Evolutionary conservation across 2,113 vertebrate genomes (phyloP).

Genomic region (Phrynosoma platyrhinos): DNA sequence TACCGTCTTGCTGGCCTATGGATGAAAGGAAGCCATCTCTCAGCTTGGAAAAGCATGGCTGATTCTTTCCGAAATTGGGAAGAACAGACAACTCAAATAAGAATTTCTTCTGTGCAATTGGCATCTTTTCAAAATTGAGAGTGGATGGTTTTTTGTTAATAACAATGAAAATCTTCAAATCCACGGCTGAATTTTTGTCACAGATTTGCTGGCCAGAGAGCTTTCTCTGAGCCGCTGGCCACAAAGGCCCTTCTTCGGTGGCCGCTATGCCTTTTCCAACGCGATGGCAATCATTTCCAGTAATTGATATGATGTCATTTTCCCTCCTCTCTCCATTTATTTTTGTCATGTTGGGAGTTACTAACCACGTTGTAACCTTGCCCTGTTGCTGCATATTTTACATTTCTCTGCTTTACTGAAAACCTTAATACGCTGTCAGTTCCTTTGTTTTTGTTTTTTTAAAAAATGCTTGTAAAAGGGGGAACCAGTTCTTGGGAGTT

Average conservation of each 20-base stretch:
- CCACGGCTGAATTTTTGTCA: slow-evolving; percentile 67
- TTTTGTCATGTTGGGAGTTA: slow-evolving; percentile 89
- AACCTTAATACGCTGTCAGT: slow-evolving; percentile 82
- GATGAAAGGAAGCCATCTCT: slow-evolving; percentile 87
- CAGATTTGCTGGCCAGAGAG: slow-evolving; percentile 64
- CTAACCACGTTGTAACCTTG: slow-evolving; percentile 89
- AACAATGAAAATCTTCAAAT: slow-evolving; percentile 61
- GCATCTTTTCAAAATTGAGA: slow-evolving; percentile 65
- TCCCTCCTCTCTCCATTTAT: slow-evolving; percentile 65
- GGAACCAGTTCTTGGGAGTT: background rate
- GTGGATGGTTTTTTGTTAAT: background rate
- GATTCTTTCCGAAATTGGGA: background rate
- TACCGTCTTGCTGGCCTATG: slow-evolving; percentile 80
- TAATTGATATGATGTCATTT: slow-evolving; percentile 83
- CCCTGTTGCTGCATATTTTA: slow-evolving; percentile 88
- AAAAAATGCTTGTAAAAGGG: slow-evolving; percentile 1
- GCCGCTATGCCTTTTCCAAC: slow-evolving; percentile 83
- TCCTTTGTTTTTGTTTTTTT: slow-evolving; percentile 70
- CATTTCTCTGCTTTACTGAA: slow-evolving; percentile 90
- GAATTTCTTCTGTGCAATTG: slow-evolving; percentile 68
- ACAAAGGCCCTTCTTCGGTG: slow-evolving; percentile 61
- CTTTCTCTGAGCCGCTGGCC: slow-evolving; percentile 56
- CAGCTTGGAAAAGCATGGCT: slow-evolving; percentile 88
- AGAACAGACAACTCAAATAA: slow-evolving; percentile 70
- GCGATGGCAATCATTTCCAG: slow-evolving; percentile 87